phyloP scores from a whole-genome alignment of 2,888 invertebrate species.

The Acleris literana region DNA sequence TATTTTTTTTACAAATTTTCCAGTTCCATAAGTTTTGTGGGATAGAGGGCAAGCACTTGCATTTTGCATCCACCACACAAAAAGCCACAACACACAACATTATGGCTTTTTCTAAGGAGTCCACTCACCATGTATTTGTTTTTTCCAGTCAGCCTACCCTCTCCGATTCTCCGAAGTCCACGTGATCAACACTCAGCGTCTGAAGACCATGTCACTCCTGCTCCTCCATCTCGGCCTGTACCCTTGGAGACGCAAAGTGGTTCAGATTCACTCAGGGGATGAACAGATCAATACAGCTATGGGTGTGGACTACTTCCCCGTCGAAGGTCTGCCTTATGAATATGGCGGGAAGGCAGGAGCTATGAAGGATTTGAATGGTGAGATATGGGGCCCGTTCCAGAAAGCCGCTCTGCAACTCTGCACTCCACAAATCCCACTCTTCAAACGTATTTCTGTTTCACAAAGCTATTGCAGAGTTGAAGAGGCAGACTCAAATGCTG shows the following conservation, averaged over 20 bases:
- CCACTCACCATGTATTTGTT: slow-evolving; percentile 1
- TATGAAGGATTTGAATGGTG: slow-evolving; percentile 88
- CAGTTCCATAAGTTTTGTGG: too few relatives aligned
- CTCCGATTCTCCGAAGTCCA: slow-evolving; percentile 92
- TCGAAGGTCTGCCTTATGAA: slow-evolving; percentile 90
- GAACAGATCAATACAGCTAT: slow-evolving; percentile 65
- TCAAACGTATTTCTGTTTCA: too few relatives aligned
- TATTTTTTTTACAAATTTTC: too few relatives aligned
- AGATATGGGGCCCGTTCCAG: too few relatives aligned
- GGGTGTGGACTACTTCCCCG: slow-evolving; percentile 86
- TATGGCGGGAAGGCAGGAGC: slow-evolving; percentile 92
- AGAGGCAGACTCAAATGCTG: too few relatives aligned
- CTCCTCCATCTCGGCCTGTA: slow-evolving; percentile 72
- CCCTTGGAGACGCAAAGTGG: slow-evolving; percentile 72
- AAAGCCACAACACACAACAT: too few relatives aligned
- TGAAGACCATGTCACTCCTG: slow-evolving; percentile 87
- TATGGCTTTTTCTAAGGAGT: too few relatives aligned
- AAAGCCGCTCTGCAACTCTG: too few relatives aligned
- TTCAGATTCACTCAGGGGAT: slow-evolving; percentile 62
- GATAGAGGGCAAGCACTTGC: too few relatives aligned
- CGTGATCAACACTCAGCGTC: slow-evolving; percentile 89
- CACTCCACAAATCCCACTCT: too few relatives aligned
- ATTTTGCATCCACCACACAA: too few relatives aligned
- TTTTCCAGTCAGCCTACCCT: slow-evolving; percentile 89
- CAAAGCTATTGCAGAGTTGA: too few relatives aligned